phyloP scores from a whole-genome alignment of 2,113 vertebrate species.

The Apistogramma diplotaenia region DNA sequence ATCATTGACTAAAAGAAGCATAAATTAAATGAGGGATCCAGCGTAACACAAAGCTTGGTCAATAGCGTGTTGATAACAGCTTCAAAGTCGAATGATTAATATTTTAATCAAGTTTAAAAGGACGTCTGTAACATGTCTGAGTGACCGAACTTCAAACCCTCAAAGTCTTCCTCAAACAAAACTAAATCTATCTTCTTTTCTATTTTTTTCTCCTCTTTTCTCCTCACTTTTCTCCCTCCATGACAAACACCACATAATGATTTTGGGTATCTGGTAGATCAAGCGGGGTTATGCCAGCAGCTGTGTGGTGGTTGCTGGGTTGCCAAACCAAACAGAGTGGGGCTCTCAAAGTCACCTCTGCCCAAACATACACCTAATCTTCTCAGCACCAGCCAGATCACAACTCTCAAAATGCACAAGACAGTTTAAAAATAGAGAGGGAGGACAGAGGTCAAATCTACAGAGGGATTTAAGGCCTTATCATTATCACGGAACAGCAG shows the following conservation, averaged over 20 bases:
- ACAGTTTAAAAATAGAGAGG: constrained; percentile 72
- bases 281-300: constrained; percentile 57
- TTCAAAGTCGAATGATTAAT: constrained; percentile 12
- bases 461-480: constrained; percentile 77
- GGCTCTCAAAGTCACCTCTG: constrained; percentile 66
- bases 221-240: constrained; percentile 29
- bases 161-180: constrained; percentile 59
- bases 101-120: constrained; percentile 30
- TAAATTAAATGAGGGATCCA: background rate
- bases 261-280: constrained; percentile 67
- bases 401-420: constrained; percentile 51
- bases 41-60: background rate
- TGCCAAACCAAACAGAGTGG: constrained; percentile 73
- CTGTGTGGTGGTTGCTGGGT: constrained; percentile 48
- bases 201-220: constrained; percentile 19
- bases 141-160: constrained; percentile 43
- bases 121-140: constrained; percentile 29
- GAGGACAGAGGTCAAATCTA: constrained; percentile 75
- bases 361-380: constrained; percentile 75
- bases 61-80: constrained; percentile 5
- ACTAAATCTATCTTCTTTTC: constrained; percentile 29
- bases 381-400: constrained; percentile 43
- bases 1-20: background rate
- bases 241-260: constrained; percentile 66
- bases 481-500: constrained; percentile 72